Conservation (phyloP, 2,797 vertebrate genomes). For the Cuniculus paca region DNA sequence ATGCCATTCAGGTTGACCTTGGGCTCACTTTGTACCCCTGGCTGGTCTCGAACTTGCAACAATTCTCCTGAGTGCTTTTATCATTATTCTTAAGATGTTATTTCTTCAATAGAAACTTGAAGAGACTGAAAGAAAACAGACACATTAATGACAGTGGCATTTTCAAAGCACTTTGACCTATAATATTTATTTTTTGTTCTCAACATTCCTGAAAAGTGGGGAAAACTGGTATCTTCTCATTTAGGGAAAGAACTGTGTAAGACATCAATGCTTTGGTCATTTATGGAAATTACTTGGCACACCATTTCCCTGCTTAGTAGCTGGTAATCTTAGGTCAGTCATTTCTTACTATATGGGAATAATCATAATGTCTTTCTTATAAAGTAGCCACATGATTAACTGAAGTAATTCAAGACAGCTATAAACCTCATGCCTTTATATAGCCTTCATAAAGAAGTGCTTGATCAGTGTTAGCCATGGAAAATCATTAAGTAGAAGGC, state of each 20-base stretch:
- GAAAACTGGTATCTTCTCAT: not conserved
- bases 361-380: not conserved
- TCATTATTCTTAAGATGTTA: not conserved
- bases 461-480: not conserved
- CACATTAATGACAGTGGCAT: not conserved
- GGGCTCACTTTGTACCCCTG: too few relatives aligned
- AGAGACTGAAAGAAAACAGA: not conserved
- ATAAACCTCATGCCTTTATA: not conserved
- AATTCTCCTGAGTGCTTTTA: too few relatives aligned
- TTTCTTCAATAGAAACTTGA: not conserved
- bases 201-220: not conserved
- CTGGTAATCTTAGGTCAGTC: constrained; percentile 1
- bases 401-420: not conserved
- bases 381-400: constrained; percentile 4
- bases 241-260: constrained; percentile 14
- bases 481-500: not conserved
- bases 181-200: constrained; percentile 4
- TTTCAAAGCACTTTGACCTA: not conserved
- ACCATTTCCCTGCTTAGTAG: not conserved
- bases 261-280: not conserved
- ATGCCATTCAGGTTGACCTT: too few relatives aligned
- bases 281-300: not conserved
- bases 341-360: not conserved
- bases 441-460: not conserved
- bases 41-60: too few relatives aligned